Percentiles rank a stretch among this genome's conserved stretches.
phyloP scores from a whole-genome alignment of 2,797 vertebrate species.

The Sorex maritimensis region DNA sequence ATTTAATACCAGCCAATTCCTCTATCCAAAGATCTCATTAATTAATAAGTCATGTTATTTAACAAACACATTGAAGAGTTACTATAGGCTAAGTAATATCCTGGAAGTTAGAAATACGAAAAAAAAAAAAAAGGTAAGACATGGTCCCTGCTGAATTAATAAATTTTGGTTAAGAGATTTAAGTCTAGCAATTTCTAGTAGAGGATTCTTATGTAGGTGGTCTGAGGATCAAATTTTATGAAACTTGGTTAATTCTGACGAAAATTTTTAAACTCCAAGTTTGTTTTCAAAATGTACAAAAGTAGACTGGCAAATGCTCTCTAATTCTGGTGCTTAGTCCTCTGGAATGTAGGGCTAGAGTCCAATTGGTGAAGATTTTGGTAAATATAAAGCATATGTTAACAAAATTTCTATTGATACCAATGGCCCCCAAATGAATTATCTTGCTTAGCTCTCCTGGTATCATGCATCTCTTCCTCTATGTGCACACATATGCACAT shows the following conservation, averaged over 20 bases:
- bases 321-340: conserved; percentile 5
- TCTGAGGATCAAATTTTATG: conserved; percentile 48
- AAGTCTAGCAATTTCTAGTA: conserved; percentile 13
- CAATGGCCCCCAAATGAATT: conserved; percentile 85
- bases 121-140: background rate
- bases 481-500: background rate
- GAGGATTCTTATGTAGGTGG: conserved; percentile 14
- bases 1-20: conserved; percentile 72
- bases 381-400: conserved; percentile 73
- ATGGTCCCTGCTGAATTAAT: background rate
- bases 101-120: background rate
- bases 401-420: conserved; percentile 83
- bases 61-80: conserved; percentile 68
- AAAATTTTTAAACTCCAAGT: conserved; percentile 40
- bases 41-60: conserved; percentile 74
- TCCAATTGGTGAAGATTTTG: conserved; percentile 32
- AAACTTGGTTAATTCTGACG: conserved; percentile 53
- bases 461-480: conserved; percentile 6
- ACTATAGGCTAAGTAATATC: conserved; percentile 50
- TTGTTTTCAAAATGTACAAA: conserved; percentile 68
- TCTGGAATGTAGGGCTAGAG: conserved; percentile 22
- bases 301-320: conserved; percentile 21
- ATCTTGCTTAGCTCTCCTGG: conserved; percentile 79
- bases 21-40: conserved; percentile 61
- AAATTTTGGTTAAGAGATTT: background rate